phyloP scores from a whole-genome alignment of 2,797 vertebrate genomes.

The Chaetophractus vellerosus region DNA sequence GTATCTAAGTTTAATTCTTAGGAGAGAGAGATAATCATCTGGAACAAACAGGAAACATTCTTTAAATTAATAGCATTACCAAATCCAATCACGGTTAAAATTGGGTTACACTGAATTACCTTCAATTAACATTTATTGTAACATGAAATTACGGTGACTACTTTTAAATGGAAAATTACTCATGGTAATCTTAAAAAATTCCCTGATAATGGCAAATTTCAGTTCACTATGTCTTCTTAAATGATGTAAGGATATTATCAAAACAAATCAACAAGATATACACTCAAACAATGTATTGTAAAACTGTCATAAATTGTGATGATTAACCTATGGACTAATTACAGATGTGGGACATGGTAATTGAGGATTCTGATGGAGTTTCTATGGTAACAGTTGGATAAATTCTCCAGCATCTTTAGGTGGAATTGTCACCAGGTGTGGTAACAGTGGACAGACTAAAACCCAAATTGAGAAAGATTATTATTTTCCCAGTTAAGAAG shows the following conservation, averaged over 20 bases:
- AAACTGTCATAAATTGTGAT: slow-evolving; percentile 69
- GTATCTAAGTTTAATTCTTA: background rate
- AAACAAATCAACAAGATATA: slow-evolving; percentile 45
- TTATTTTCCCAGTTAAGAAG: slow-evolving; percentile 48
- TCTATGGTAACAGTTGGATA: slow-evolving; percentile 79
- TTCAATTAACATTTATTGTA: slow-evolving; percentile 49
- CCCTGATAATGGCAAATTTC: slow-evolving; percentile 22
- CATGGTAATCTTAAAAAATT: background rate
- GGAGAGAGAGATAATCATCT: background rate
- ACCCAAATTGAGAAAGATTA: slow-evolving; percentile 53
- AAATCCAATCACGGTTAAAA: slow-evolving; percentile 57
- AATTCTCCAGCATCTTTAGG: slow-evolving; percentile 20
- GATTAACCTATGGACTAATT: slow-evolving; percentile 80
- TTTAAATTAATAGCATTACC: background rate
- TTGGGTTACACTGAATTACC: background rate
- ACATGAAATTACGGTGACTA: slow-evolving; percentile 6
- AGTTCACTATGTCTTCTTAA: slow-evolving; percentile 60
- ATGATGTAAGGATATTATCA: slow-evolving; percentile 41
- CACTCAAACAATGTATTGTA: slow-evolving; percentile 30
- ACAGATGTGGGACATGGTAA: slow-evolving; percentile 69
- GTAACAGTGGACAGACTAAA: slow-evolving; percentile 65
- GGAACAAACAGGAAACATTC: background rate
- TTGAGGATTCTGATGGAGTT: slow-evolving; percentile 63
- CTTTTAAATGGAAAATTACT: slow-evolving; percentile 55
- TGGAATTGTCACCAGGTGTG: slow-evolving; percentile 55